phyloP scores from a whole-genome alignment of 2,888 invertebrate genomes.

The Cotesia congregata region DNA sequence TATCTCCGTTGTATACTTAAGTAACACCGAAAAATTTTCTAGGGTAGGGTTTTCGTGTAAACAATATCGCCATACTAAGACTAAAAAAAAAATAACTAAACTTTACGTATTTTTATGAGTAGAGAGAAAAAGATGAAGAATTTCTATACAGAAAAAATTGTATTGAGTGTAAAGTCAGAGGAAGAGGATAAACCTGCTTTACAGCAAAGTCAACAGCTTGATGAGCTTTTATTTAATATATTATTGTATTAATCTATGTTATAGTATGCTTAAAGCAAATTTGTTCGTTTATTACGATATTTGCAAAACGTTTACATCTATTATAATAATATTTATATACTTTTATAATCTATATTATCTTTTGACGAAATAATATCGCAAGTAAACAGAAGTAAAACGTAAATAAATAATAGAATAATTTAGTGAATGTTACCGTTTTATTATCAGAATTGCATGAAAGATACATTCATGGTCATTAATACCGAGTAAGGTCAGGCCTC shows the following conservation, averaged over 20 bases:
- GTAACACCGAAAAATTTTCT: neutral
- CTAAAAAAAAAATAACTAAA: neutral
- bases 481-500: slow-evolving; percentile 50
- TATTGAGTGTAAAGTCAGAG: neutral
- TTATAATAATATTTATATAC: neutral
- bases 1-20: neutral
- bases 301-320: neutral
- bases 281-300: neutral
- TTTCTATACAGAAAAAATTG: neutral
- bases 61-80: neutral
- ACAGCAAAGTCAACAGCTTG: neutral
- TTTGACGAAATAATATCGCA: neutral
- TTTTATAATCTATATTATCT: neutral
- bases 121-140: neutral
- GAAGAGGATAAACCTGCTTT: neutral
- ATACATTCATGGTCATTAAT: slow-evolving; percentile 38
- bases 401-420: slow-evolving; percentile 4
- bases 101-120: neutral
- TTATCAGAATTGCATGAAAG: slow-evolving; percentile 29
- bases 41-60: neutral
- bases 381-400: neutral
- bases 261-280: neutral
- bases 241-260: no score
- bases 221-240: neutral
- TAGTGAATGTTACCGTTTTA: neutral